Percentiles rank a stretch among this genome's conserved stretches.
These are phyloP conservation scores for Hipparchia sbordonii DNA, from an alignment of 2,888 invertebrate species.

Conservation along the genomic window DNA sequence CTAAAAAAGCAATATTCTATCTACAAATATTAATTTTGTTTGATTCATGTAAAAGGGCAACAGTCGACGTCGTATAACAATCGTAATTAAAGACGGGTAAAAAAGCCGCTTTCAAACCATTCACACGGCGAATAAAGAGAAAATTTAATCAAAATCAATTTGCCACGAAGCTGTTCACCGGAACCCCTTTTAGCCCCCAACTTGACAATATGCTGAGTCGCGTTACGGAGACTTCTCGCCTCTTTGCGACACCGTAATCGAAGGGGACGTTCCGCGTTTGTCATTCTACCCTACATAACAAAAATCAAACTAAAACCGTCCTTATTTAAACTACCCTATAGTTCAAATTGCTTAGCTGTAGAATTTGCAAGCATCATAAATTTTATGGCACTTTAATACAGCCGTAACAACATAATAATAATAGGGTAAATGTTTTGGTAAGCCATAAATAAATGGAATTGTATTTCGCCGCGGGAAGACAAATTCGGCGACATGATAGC, in stretches of 20 bases:
- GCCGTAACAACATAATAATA: slow-evolving; percentile 80
- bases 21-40: slow-evolving; percentile 1
- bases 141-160: slow-evolving; percentile 72
- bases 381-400: slow-evolving; percentile 81
- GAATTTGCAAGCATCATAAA: slow-evolving; percentile 75
- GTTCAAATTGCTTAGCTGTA: slow-evolving; percentile 37
- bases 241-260: slow-evolving; percentile 68
- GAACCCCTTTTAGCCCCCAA: slow-evolving; percentile 68
- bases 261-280: slow-evolving; percentile 74
- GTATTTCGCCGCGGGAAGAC: slow-evolving; percentile 66
- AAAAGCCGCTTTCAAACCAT: slow-evolving; percentile 40
- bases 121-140: slow-evolving; percentile 42
- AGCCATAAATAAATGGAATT: slow-evolving; percentile 77
- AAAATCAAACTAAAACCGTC: slow-evolving; percentile 45
- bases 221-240: slow-evolving; percentile 72
- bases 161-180: slow-evolving; percentile 59
- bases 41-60: slow-evolving; percentile 6
- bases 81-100: slow-evolving; percentile 28
- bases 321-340: slow-evolving; percentile 30
- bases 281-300: slow-evolving; percentile 65
- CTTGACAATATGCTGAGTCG: slow-evolving; percentile 77
- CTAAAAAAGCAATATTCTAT: neutral
- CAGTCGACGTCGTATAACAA: slow-evolving; percentile 16
- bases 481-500: slow-evolving; percentile 57
- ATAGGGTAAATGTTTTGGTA: slow-evolving; percentile 83